Evolutionary conservation across 2,113 vertebrate genomes (phyloP).

Genomic region (Sclerurus mexicanus): DNA sequence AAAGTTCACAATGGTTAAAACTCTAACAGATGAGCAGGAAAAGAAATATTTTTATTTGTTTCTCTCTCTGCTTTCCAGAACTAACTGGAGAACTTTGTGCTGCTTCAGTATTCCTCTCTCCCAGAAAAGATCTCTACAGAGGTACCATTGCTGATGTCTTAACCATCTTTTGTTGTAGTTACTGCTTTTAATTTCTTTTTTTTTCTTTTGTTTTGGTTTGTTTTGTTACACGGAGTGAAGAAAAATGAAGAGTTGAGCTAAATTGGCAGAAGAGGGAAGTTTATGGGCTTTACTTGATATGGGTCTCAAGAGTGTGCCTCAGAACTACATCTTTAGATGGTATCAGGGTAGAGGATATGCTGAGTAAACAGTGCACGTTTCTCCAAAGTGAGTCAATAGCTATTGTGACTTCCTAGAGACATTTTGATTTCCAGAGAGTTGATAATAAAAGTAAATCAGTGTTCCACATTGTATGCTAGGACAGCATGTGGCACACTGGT

Average conservation of each 20-base stretch:
- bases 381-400: neutral
- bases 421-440: neutral
- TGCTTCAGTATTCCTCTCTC: neutral
- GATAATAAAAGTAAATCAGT: neutral
- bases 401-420: neutral
- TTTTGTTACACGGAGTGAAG: neutral
- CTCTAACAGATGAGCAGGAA: neutral
- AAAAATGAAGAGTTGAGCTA: neutral
- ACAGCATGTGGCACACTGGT: neutral
- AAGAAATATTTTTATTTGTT: neutral
- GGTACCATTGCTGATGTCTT: neutral
- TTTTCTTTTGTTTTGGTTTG: fast-evolving
- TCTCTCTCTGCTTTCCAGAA: neutral
- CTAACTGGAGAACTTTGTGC: neutral
- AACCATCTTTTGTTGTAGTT: neutral
- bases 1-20: neutral
- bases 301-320: fast-evolving
- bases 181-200: neutral
- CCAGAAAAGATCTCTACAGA: neutral
- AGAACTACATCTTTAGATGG: neutral
- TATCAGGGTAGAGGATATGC: neutral
- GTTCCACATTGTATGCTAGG: neutral
- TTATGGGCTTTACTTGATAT: neutral
- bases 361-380: neutral
- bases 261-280: neutral